Evolutionary conservation across 1,140 invertebrate species (phyloP), one percentile per base, ranked within the genome.

Genomic region (Nasonia giraulti): DNA sequence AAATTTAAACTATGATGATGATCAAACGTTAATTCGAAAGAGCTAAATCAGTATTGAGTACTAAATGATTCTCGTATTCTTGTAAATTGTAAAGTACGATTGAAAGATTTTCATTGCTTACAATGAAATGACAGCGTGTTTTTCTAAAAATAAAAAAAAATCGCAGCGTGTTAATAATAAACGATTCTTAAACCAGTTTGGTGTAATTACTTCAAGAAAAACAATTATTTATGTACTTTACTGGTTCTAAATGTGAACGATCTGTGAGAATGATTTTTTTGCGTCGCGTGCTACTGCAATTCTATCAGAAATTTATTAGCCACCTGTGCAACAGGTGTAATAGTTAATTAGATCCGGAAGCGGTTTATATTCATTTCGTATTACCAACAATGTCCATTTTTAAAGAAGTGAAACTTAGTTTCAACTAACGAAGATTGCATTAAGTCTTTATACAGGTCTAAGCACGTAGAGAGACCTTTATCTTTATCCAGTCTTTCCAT

Each of bases 401-500:
- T 76, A 8, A 75, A 40, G 17, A 62, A 7, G 23, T 33, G 14
- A 79, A 62, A 84, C 55, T 78, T 2, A 73, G 68, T 69, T 44
- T 77, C 33, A 31, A 40, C 47, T 77, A 76, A 79, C 47, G 68
- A 76, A 79, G 14, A 50, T 83, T 73, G 2, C 14, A 69, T 83
- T 68, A 69, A 31, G 77, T 17, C 20, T 6, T 69, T 11, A 50
- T 73, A 47, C 68, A 31, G 47, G 31, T 80, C 69, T 23, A 78
- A 55, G 50, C 77, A 79, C 74, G 62, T 77, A 68, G 69, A n/a
- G 20, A 82, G 33, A 82, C 47, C 44, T 33, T 55, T n/a, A 82
- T 82, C 17, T 55, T 14, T 66, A 80, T 84, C 14, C 31, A 84
- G 77, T 84, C 83, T 80, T 84, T 84, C 83, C 77, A 84, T 75